Conservation (phyloP, 2,113 vertebrate genomes). For the Ranitomeya variabilis region DNA sequence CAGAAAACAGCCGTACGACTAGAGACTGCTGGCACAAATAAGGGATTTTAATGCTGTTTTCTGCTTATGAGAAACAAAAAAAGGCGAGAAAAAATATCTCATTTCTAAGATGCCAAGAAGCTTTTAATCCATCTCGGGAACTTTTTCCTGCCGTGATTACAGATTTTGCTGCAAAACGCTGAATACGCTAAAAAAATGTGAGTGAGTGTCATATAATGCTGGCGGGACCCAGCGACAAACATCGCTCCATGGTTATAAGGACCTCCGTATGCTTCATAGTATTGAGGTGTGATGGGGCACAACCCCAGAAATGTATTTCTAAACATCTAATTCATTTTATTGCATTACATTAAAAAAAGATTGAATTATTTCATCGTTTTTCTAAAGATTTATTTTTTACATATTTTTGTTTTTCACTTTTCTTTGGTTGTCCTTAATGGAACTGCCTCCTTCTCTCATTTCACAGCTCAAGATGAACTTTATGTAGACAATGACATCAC, state of each 20-base stretch:
- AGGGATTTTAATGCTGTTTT: slow-evolving; percentile 21
- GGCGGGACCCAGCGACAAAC: neutral
- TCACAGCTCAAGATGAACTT: neutral
- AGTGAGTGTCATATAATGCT: neutral
- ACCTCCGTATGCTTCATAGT: neutral
- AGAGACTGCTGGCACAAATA: slow-evolving; percentile 38
- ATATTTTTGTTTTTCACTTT: neutral
- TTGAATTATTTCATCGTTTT: no score
- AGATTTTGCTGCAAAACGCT: slow-evolving; percentile 5
- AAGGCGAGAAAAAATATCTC: neutral
- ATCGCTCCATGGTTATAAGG: neutral
- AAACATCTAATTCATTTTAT: no score
- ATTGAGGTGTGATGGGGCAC: neutral
- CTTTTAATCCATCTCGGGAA: slow-evolving; percentile 8
- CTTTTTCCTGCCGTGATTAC: slow-evolving; percentile 1
- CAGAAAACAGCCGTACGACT: slow-evolving; percentile 14
- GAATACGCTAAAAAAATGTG: neutral
- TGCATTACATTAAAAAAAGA: no score
- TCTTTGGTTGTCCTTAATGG: neutral
- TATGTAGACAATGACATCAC: neutral
- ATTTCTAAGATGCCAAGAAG: slow-evolving; percentile 26
- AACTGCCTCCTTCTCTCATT: neutral
- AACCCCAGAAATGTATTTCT: no score
- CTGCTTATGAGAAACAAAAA: neutral
- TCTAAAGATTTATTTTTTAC: no score